Conservation (phyloP, 2,888 invertebrate species). For the Labia minor region DNA sequence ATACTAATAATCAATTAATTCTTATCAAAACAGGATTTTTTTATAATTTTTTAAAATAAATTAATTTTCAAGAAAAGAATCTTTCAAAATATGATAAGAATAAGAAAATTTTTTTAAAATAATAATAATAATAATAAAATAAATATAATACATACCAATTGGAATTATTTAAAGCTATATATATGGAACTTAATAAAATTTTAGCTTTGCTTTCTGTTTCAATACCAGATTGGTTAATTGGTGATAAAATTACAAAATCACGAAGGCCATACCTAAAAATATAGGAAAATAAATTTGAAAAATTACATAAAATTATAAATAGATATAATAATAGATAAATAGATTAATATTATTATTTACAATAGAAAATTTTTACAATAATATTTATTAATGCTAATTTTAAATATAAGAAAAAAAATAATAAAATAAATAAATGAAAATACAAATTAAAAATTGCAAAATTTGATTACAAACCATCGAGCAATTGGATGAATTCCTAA, state of each 20-base stretch:
- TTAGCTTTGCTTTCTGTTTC: slow-evolving; percentile 58
- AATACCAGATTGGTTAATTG: slow-evolving; percentile 46
- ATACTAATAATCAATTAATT: too few relatives aligned
- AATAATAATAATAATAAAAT: too few relatives aligned
- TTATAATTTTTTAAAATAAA: too few relatives aligned
- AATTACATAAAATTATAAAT: slow-evolving; percentile 24
- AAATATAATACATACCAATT: too few relatives aligned
- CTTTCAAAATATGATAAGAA: too few relatives aligned
- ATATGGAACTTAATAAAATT: slow-evolving; percentile 65
- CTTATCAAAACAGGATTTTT: too few relatives aligned
- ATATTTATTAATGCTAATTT: too few relatives aligned
- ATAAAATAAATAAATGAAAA: not conserved
- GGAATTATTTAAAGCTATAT: slow-evolving; percentile 72
- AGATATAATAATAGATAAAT: not conserved
- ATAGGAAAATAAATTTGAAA: slow-evolving; percentile 26
- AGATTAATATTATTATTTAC: too few relatives aligned
- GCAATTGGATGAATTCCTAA: slow-evolving; percentile 49
- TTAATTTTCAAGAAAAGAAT: too few relatives aligned
- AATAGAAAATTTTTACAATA: too few relatives aligned
- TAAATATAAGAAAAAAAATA: not conserved
- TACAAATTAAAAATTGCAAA: not conserved
- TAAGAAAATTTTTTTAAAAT: too few relatives aligned
- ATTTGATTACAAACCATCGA: slow-evolving; percentile 39
- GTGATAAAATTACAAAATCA: slow-evolving; percentile 67
- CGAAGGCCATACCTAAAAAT: slow-evolving; percentile 56